Base-by-base conservation (phyloP, 2,113 vertebrate genomes). In the Dicaeum eximium region DNA sequence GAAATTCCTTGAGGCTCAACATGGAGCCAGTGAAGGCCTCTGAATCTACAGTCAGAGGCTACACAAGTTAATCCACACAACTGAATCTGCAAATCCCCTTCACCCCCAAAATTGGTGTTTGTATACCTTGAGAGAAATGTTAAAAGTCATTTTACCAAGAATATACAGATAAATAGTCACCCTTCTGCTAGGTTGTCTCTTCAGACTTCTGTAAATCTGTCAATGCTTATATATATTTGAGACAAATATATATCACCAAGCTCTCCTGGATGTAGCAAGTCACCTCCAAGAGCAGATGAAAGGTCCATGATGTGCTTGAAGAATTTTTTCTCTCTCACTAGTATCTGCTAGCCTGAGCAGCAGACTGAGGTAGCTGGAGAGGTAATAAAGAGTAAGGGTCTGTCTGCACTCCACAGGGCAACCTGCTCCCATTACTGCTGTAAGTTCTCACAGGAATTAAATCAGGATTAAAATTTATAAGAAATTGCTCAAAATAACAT, bases 281-380 rank as follows among this genome's bases (percentile, higher is more conserved):
- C 64, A 77, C 8, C 14, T 80, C 42, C 54, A 90, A 66, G 54
- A 80, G 25, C 24, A 86, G 20, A 80, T 9, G 40, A 61, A 88
- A 80, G 2, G 14, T 61, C 31, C 53, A 5, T 5, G 2, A 45
- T 48, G 4, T 1, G 1, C 45, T 86, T 44, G 83, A 72, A 37
- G 67, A 64, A 51, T 72, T 71, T 17, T 42, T 12, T 40, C 19
- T 38, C 25, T 73, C 47, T 78, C 42, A 22, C 51, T 38, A 42
- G 25, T 21, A 10, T 27, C 74, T 85, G 22, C 33, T 35, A 67
- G 24, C 31, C 44, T 40, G 35, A 85, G 44, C 24, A 67, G 15
- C 12, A 67, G 6, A 37, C 20, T 84, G 42, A 57, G 0, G 0
- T 20, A 53, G 15, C 45, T 22, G 5, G 33, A 35, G 21, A 5